Percentiles rank a stretch among this genome's conserved stretches.
Evolutionary conservation across 2,888 invertebrate genomes (phyloP).

Genomic region (Hypomecis atomaria): DNA sequence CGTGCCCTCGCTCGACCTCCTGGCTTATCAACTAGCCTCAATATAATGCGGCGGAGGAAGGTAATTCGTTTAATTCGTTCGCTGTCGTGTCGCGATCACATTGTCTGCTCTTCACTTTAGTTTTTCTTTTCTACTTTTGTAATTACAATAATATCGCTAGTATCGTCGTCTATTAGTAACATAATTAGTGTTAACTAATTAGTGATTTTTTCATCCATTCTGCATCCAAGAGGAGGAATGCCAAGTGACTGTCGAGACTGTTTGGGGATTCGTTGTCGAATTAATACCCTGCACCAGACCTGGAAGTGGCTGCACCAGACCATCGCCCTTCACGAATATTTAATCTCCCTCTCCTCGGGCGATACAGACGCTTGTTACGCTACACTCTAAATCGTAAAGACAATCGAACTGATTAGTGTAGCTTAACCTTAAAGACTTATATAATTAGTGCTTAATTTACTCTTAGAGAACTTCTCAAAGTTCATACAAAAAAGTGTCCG

Average conservation of each 20-base stretch:
- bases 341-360: constrained; percentile 91
- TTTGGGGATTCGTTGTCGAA: constrained; percentile 95
- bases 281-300: constrained; percentile 95
- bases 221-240: constrained; percentile 85
- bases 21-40: constrained; percentile 77
- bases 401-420: constrained; percentile 56
- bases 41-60: constrained; percentile 78
- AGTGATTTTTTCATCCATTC: constrained; percentile 76
- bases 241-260: constrained; percentile 91
- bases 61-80: constrained; percentile 69
- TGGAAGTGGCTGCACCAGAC: constrained; percentile 98
- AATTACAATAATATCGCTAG: constrained; percentile 36
- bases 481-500: constrained; percentile 83
- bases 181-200: constrained; percentile 60
- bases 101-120: constrained; percentile 31
- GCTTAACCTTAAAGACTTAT: constrained; percentile 33
- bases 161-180: constrained; percentile 37
- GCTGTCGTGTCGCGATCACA: constrained; percentile 60
- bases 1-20: constrained; percentile 81
- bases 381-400: constrained; percentile 64
- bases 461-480: constrained; percentile 63
- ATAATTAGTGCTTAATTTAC: constrained; percentile 59
- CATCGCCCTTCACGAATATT: constrained; percentile 93
- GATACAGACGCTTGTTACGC: constrained; percentile 85
- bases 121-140: constrained; percentile 26